phyloP scores from a whole-genome alignment of 2,797 vertebrate genomes.

The Benthosema pterotum region DNA sequence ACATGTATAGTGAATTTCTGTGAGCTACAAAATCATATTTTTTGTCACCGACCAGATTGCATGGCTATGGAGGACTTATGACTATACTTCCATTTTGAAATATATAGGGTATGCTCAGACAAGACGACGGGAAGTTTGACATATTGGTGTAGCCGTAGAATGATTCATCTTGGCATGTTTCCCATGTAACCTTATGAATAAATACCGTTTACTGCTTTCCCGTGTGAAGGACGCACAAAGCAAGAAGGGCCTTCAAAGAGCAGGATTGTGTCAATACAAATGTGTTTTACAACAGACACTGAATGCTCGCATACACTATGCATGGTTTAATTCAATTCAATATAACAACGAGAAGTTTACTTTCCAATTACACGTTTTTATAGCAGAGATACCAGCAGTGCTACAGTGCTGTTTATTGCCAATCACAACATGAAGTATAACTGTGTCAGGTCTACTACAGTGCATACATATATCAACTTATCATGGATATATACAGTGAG shows the following conservation, averaged over 20 bases:
- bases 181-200: background rate
- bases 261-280: background rate
- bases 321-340: constrained; percentile 51
- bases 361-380: constrained; percentile 43
- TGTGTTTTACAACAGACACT: constrained; percentile 33
- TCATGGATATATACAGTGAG: constrained; percentile 51
- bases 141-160: background rate
- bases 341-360: constrained; percentile 43
- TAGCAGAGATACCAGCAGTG: constrained; percentile 42
- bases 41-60: background rate
- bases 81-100: background rate
- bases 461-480: constrained; percentile 20
- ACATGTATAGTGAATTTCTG: background rate
- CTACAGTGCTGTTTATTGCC: constrained; percentile 61
- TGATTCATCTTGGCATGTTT: background rate
- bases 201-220: background rate
- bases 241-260: background rate
- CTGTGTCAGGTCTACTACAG: constrained; percentile 41
- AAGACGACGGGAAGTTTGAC: background rate
- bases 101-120: background rate
- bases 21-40: background rate
- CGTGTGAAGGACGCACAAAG: constrained; percentile 1
- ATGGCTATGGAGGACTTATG: background rate
- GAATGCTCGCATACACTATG: constrained; percentile 24
- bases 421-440: constrained; percentile 46